Evolutionary conservation across 1,140 invertebrate genomes (phyloP).

Genomic region (Philotrypesis tridentata): DNA sequence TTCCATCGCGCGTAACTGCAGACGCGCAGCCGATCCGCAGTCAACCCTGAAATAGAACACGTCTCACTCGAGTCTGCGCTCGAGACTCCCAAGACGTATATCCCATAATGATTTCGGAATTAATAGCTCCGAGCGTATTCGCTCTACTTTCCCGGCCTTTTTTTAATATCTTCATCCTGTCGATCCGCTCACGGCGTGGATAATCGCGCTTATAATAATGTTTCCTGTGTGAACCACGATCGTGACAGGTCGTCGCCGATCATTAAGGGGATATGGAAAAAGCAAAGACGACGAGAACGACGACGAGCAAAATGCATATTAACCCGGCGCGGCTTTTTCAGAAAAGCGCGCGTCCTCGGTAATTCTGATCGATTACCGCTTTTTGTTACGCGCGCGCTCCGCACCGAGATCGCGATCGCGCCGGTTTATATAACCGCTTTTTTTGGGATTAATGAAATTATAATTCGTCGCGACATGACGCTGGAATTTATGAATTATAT

Average conservation of each 20-base stretch:
- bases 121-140: not conserved
- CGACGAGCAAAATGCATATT: not conserved
- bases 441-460: constrained; percentile 4
- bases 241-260: constrained; percentile 36
- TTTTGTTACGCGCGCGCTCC: not conserved
- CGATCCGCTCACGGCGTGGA: not conserved
- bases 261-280: too few species aligned
- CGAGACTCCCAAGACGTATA: too few species aligned
- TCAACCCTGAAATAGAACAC: too few species aligned
- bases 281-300: not conserved
- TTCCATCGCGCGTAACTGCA: too few species aligned
- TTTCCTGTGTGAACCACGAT: constrained; percentile 40
- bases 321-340: not conserved
- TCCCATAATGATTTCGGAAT: not conserved
- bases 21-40: too few species aligned
- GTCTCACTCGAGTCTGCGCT: too few species aligned
- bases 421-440: not conserved
- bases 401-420: not conserved
- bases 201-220: constrained; percentile 5
- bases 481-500: not conserved
- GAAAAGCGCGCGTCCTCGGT: not conserved
- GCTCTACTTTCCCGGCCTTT: constrained; percentile 11
- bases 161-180: constrained; percentile 37
- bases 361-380: constrained; percentile 23
- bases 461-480: constrained; percentile 12